Evolutionary conservation across 2,113 vertebrate species (phyloP).

Genomic region (Leucopsar rothschildi): DNA sequence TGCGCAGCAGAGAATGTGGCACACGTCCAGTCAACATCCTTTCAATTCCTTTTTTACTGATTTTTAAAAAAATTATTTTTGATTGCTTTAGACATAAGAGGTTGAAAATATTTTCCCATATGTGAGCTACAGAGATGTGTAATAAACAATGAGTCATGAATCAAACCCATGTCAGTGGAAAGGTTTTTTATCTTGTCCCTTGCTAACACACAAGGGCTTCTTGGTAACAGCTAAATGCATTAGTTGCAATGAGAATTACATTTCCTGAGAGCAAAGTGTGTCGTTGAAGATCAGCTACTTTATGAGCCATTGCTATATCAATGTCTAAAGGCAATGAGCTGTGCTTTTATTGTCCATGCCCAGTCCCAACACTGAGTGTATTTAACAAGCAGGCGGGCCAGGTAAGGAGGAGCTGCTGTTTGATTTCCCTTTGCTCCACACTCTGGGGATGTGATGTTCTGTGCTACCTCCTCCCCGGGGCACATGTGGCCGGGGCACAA

Average conservation of each 20-base stretch:
- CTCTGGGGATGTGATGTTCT: background rate
- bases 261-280: background rate
- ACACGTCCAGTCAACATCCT: background rate
- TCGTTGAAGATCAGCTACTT: background rate
- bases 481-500: background rate
- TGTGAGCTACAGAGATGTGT: background rate
- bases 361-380: background rate
- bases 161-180: background rate
- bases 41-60: background rate
- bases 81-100: background rate
- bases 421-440: background rate
- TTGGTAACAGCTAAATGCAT: background rate
- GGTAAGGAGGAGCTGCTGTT: background rate
- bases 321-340: background rate
- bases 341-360: background rate
- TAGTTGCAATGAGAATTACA: background rate
- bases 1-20: background rate
- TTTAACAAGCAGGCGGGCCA: slow-evolving; percentile 56
- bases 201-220: background rate
- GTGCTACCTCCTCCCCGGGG: accelerated
- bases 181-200: background rate
- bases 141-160: background rate
- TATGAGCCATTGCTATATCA: background rate
- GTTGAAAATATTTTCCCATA: background rate
- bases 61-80: background rate